Evolutionary conservation across 2,888 invertebrate species (phyloP), one percentile per base, ranked within the genome.

Genomic region (Seira musarum): DNA sequence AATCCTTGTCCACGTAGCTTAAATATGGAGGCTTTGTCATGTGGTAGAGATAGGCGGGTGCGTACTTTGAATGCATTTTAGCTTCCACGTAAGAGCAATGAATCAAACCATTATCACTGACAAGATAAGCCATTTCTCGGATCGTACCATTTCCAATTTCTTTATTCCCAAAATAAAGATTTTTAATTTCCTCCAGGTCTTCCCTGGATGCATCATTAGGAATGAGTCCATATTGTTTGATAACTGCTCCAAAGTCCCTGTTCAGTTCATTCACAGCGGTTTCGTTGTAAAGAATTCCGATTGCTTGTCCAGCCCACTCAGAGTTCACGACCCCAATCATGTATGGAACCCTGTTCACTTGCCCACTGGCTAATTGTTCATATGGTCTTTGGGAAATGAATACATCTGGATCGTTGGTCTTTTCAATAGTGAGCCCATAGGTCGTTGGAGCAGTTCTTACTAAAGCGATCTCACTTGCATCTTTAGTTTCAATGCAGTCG

Each of bases 1-100:
- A 93, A 94, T 81, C 91, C 91, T 70, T 75, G 8, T 80, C 75
- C 3, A 30, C 22, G 35, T 75, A 75, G 17, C 80, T 80, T 17
- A 21, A 15, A 2, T 60, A 30, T 2, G 70, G 70, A 0, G 68
- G 68, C 19, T 80, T 80, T 6, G 40, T 80, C n/a, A 80, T 0
- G 10, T 49, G 57, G 25, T 80, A 80, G 10, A 80, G 57, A 30
- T 66, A 80, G 3, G 69, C 17, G 0, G 67, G 21, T 1, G 60
- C 69, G 10, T 49, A 21, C 6, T 69, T 15, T 0, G 35, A 21
- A 17, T 73, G 69, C 60, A 75, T 40, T 22, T 21, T 35, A 0
- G 74, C 75, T 2, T 21, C 22, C 8, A 15, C 6, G 15, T 74
- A 65, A n/a, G 49, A 21, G 30, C 73, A 69, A 21, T 80, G 69